Evolutionary conservation across 2,113 vertebrate species (phyloP).

Genomic region (Thamnophis sirtalis): DNA sequence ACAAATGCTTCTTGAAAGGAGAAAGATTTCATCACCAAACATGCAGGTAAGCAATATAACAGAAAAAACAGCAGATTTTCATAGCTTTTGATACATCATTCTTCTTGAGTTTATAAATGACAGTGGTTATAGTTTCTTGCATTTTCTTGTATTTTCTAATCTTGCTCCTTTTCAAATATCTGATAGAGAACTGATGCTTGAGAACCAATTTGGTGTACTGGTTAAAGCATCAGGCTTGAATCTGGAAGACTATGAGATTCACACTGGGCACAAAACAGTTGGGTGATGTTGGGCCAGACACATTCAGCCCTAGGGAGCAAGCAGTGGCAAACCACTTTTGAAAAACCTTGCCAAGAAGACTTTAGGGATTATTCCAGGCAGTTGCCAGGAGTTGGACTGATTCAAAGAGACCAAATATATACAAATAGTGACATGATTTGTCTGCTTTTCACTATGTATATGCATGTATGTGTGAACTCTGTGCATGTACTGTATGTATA

Average conservation of each 20-base stretch:
- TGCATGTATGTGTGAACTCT: too few species aligned
- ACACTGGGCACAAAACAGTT: neutral
- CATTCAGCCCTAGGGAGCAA: neutral
- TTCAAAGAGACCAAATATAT: neutral
- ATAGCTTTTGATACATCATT: neutral
- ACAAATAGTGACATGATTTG: too few species aligned
- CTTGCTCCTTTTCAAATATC: neutral
- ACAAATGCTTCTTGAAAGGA: constrained; percentile 90
- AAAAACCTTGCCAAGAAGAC: neutral
- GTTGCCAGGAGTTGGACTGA: neutral
- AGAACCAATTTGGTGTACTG: neutral
- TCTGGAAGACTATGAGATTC: neutral
- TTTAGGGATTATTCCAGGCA: neutral
- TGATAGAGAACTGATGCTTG: neutral
- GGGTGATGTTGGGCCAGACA: neutral
- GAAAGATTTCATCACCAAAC: constrained; percentile 86
- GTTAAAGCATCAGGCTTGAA: neutral
- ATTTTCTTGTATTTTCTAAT: neutral
- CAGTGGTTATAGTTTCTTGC: neutral
- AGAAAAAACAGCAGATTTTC: neutral
- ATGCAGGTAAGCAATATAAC: constrained; percentile 81
- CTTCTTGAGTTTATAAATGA: neutral
- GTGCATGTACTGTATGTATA: too few species aligned
- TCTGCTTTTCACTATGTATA: too few species aligned
- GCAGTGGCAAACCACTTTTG: neutral